Conservation (phyloP, 2,113 vertebrate species). For the Zootoca vivipara region DNA sequence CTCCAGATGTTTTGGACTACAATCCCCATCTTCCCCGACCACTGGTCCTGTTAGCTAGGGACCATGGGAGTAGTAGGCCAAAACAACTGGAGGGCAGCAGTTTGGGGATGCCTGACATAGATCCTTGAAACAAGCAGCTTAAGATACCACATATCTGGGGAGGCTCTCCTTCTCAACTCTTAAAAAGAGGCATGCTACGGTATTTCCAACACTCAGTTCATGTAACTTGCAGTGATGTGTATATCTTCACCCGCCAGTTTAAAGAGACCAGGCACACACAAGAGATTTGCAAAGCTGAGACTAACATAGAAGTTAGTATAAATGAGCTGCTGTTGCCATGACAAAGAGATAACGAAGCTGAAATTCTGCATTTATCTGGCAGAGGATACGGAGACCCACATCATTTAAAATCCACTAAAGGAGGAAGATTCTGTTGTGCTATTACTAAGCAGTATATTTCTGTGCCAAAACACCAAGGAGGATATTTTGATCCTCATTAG, state of each 20-base stretch:
- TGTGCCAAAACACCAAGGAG: background rate
- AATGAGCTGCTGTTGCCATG: slow-evolving; percentile 5
- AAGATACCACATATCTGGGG: background rate
- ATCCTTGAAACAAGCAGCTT: background rate
- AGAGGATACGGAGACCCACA: background rate
- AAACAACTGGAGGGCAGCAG: no score
- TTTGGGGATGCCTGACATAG: no score
- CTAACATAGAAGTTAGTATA: slow-evolving; percentile 8
- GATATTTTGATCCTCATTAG: background rate
- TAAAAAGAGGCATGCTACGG: slow-evolving; percentile 6
- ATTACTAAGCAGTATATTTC: background rate
- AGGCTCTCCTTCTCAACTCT: no score
- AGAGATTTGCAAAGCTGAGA: slow-evolving; percentile 15
- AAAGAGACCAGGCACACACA: background rate
- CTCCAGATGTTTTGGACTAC: no score
- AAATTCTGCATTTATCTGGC: background rate
- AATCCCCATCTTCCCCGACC: no score
- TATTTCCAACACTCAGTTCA: background rate
- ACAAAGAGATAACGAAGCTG: background rate
- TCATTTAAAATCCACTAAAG: background rate
- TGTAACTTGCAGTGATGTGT: slow-evolving; percentile 25
- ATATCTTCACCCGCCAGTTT: slow-evolving; percentile 13
- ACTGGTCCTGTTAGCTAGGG: no score
- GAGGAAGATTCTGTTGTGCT: background rate
- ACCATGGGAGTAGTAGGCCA: no score